Base-by-base conservation (phyloP, 2,888 invertebrate species). In the Allolobophora icterica region DNA sequence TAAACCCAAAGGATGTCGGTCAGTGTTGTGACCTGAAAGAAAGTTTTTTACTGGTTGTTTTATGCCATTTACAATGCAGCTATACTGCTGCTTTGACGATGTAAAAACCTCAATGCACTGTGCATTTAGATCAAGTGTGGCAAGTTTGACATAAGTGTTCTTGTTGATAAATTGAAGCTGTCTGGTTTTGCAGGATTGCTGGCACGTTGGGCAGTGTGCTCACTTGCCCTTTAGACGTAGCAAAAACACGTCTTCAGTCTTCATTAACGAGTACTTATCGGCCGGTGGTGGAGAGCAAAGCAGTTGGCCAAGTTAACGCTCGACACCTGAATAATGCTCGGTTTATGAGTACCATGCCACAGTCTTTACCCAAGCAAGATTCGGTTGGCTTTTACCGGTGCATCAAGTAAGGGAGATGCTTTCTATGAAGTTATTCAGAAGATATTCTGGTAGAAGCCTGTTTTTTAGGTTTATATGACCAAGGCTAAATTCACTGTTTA, bases 181-280 rank as follows among this genome's bases (percentile, higher is more conserved):
- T 30, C 8, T 71, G 71, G 30, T 71, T 71, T 71, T 71, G 30
- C 96, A 99, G 99, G 95, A 97, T 98, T 96, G 99, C 98, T 93
- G 99, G 99, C 92, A 99, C 99, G 90, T 97, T 98, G 90, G 99
- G 99, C 91, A 99, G 99, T 38, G 98, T 99, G 93, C 97, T 98
- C 93, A 99, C 99, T 94, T 99, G 99, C 96, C 99, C 99, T 21
- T 96, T 99, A 94, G 99, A 99, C 96, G 99, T 99, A 93, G 98
- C 99, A 89, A 99, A 99, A 96, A 99, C 99, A 24, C 97, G 99
- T 45, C 96, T 99, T 93, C 99, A 99, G 95, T 99, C 99, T 40
- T 99, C 99, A 17, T 90, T 92, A 8, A 91, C 90, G 30, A 52
- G 90, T 17, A 91, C 90, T 34, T 92, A 91, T 84, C 40, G 90